phyloP scores from a whole-genome alignment of 2,888 invertebrate species.

The Acanthoscelides obtectus region DNA sequence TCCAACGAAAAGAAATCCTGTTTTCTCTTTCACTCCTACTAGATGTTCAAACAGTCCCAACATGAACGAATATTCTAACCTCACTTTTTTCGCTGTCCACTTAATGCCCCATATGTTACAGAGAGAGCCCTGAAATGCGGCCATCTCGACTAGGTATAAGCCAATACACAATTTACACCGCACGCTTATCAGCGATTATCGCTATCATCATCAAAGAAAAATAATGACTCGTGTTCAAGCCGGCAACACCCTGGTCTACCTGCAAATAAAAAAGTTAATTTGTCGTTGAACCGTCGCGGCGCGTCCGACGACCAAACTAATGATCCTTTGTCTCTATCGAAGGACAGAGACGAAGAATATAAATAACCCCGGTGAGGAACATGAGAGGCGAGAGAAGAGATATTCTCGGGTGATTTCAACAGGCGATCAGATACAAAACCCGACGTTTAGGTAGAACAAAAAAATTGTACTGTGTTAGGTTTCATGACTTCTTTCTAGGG shows the following conservation, averaged over 20 bases:
- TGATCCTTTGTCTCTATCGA: constrained; percentile 14
- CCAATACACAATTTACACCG: background rate
- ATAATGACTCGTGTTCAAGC: background rate
- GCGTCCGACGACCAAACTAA: constrained; percentile 11
- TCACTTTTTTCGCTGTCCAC: too few relatives aligned
- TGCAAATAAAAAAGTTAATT: background rate
- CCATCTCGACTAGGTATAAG: background rate
- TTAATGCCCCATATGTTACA: too few relatives aligned
- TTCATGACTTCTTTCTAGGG: too few relatives aligned
- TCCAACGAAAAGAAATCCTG: too few relatives aligned
- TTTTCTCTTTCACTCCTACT: too few relatives aligned
- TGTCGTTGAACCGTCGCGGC: background rate
- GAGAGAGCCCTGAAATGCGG: too few relatives aligned
- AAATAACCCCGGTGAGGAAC: constrained; percentile 18
- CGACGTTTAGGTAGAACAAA: constrained; percentile 35
- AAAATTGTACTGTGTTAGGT: too few relatives aligned
- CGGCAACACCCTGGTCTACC: background rate
- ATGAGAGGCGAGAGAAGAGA: constrained; percentile 25
- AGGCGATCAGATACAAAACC: constrained; percentile 43
- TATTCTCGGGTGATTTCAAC: constrained; percentile 40
- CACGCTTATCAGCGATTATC: background rate
- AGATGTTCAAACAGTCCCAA: too few relatives aligned
- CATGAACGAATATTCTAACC: too few relatives aligned
- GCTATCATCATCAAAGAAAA: background rate
- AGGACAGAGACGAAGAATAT: constrained; percentile 10